A percentile compares a stretch with the other conserved stretches of the same genome.
These are phyloP conservation scores for Crypturellus tataupa DNA, from an alignment of 2,797 vertebrate genomes.

Conservation along the genomic window DNA sequence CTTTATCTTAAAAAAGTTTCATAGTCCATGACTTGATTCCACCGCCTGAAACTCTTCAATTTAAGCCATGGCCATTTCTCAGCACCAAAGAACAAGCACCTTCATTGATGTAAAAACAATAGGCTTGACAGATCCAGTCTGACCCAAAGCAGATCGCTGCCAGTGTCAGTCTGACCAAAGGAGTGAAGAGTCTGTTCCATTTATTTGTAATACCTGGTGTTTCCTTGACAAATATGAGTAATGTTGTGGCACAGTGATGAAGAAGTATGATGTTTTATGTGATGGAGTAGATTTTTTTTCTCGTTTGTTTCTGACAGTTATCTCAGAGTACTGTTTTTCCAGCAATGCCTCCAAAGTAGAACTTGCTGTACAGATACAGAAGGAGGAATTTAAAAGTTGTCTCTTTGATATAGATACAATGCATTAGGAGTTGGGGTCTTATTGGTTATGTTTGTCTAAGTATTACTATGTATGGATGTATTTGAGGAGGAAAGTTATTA, in stretches of 20 bases:
- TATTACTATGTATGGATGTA: background rate
- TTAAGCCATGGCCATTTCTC: background rate
- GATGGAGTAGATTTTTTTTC: conserved; percentile 33
- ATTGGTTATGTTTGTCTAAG: background rate
- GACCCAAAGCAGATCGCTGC: background rate
- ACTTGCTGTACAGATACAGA: background rate
- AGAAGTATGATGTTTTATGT: background rate
- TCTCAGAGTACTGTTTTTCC: background rate
- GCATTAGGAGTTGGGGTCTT: background rate
- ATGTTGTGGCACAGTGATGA: conserved; percentile 29
- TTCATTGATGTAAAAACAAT: background rate
- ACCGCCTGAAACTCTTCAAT: background rate
- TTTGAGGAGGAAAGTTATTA: background rate
- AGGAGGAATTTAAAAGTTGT: background rate
- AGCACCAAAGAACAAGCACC: background rate
- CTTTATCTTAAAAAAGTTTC: background rate
- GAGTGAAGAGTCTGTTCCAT: conserved; percentile 26
- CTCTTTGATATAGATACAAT: background rate
- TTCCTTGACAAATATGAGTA: conserved; percentile 50
- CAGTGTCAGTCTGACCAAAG: background rate
- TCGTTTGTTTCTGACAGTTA: background rate
- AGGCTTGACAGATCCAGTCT: background rate
- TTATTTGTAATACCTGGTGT: conserved; percentile 55
- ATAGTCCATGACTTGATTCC: background rate
- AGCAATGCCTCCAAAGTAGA: background rate